Base-by-base conservation (phyloP, 1,140 invertebrate genomes). In the Choristoneura fumiferana region DNA sequence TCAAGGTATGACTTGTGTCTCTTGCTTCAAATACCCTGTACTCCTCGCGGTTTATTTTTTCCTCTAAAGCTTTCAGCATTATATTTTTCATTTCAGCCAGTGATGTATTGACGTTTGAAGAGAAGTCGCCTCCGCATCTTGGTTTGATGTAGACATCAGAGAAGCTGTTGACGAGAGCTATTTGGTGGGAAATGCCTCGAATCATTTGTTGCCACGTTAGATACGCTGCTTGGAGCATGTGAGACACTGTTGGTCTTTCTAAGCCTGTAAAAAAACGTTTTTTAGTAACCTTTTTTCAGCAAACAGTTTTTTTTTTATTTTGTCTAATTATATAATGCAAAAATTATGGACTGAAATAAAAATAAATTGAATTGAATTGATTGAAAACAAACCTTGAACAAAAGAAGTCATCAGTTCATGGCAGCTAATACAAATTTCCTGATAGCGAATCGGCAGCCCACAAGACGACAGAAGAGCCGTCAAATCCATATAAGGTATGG, bases 141-240 rank as follows among this genome's bases (percentile, higher is more conserved):
- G 91, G 91, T 75, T 92, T 94, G 13, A 94, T 89, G 71, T 95
- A 96, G 17, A 95, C 91, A 71, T 95, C 94, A 0, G 90, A 77
- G 65, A 93, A 93, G 37, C 92, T 90, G 22, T 90, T 90, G 8
- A 78, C 67, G 57, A 95, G 84, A 2, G 93, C 91, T 37, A 89
- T 82, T 4, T 68, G 64, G 15, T 90, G 67, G 5, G 90, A 65
- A 49, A 92, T 90, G 1, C 94, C 94, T 57, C 93, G 84, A 1
- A 91, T 78, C 36, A 93, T 67, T 76, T 94, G 93, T 78, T 95
- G 94, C 12, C 84, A 89, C 13, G 92, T 91, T 37, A 95, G 74
- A 71, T 92, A 91, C 0, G 92, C 91, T 0, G 91, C 90, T 69
- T 94, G 93, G 14, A 95, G 74, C 1, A 96, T 74, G 64, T 95